Conservation (phyloP, 2,888 invertebrate species). For the Oegoconia quadripuncta region DNA sequence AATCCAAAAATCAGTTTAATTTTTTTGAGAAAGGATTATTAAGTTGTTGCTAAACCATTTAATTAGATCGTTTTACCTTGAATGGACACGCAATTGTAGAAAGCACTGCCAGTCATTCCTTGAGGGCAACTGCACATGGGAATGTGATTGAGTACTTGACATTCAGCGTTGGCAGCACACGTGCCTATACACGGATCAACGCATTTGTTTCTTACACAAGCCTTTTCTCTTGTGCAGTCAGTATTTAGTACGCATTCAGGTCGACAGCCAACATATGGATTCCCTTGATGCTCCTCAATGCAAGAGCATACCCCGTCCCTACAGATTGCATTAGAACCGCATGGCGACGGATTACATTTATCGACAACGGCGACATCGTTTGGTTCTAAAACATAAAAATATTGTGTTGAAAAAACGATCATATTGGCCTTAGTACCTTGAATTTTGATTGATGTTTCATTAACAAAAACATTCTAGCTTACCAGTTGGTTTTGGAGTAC, state of each 20-base stretch:
- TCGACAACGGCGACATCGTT: slow-evolving; percentile 35
- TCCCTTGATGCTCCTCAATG: slow-evolving; percentile 81
- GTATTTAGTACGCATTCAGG: slow-evolving; percentile 85
- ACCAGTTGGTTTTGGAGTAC: slow-evolving; percentile 67
- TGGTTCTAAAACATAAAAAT: slow-evolving; percentile 14
- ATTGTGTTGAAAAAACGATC: slow-evolving; percentile 4
- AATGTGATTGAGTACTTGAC: slow-evolving; percentile 85
- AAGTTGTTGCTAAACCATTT: neutral
- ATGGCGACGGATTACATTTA: slow-evolving; percentile 82
- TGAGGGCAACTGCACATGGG: slow-evolving; percentile 85
- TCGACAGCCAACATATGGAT: slow-evolving; percentile 83
- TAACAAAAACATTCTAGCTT: no score
- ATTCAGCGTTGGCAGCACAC: slow-evolving; percentile 84
- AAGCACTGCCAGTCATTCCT: slow-evolving; percentile 84
- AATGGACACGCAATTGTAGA: slow-evolving; percentile 79
- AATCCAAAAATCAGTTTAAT: slow-evolving; percentile 7
- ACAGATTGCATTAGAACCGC: slow-evolving; percentile 81
- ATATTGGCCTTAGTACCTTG: slow-evolving; percentile 17
- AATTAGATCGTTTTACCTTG: slow-evolving; percentile 45
- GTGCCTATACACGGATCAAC: slow-evolving; percentile 84
- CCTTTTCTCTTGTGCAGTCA: slow-evolving; percentile 82
- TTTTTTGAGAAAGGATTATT: neutral
- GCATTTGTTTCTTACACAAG: slow-evolving; percentile 84
- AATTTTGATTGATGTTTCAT: no score
- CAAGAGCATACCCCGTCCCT: slow-evolving; percentile 80